phyloP scores from a whole-genome alignment of 2,888 invertebrate genomes.

The Stenurella melanura region DNA sequence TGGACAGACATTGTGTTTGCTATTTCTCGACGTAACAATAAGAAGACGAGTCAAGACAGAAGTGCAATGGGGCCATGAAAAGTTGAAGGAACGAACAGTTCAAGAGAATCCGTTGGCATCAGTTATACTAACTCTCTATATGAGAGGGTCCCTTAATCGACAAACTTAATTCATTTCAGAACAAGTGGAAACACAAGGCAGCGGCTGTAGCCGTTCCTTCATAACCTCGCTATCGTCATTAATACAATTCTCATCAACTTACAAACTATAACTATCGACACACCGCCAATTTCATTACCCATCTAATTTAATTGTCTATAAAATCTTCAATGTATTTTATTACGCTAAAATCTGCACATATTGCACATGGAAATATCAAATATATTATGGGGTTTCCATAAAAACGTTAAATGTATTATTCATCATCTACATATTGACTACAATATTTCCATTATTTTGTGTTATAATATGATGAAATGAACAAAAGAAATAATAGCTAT shows the following conservation, averaged over 20 bases:
- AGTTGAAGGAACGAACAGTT: constrained; percentile 45
- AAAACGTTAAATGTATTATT: neutral
- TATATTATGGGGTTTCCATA: neutral
- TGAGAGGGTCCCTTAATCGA: constrained; percentile 66
- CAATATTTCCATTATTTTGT: neutral
- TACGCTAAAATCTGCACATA: constrained; percentile 2
- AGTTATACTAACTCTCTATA: constrained; percentile 61
- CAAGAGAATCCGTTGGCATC: constrained; percentile 52
- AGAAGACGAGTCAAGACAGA: constrained; percentile 37
- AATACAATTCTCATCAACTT: constrained; percentile 47
- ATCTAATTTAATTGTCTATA: constrained; percentile 31
- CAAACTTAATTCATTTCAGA: constrained; percentile 69
- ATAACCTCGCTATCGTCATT: constrained; percentile 45
- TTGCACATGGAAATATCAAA: neutral
- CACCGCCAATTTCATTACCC: constrained; percentile 40
- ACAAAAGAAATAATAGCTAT: too few species aligned
- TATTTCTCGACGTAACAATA: constrained; percentile 47
- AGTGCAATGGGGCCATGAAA: constrained; percentile 48
- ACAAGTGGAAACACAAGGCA: constrained; percentile 59
- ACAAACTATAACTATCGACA: constrained; percentile 47
- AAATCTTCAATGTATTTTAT: constrained; percentile 23
- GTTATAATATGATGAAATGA: too few species aligned
- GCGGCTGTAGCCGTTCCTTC: constrained; percentile 54
- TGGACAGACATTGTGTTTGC: constrained; percentile 43
- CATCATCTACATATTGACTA: neutral